Evolutionary conservation across 2,797 vertebrate genomes (phyloP).

Genomic region (Notoglanidium macrostoma): DNA sequence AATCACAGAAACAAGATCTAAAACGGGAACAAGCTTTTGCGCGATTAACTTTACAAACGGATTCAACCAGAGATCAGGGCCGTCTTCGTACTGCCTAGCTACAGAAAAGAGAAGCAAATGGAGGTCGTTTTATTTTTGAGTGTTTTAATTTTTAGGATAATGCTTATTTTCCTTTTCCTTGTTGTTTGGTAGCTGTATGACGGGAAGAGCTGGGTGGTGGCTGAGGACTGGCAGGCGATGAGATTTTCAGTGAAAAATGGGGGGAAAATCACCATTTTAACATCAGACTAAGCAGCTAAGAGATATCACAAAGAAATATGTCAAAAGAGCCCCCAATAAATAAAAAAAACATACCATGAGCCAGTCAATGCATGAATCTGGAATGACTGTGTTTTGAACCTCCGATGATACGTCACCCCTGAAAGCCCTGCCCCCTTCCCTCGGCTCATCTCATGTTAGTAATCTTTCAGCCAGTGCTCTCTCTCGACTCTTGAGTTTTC

Average conservation of each 20-base stretch:
- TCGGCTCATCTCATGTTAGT: not conserved
- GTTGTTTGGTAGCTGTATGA: not conserved
- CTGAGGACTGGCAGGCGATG: not conserved
- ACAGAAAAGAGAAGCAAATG: no score
- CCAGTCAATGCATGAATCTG: not conserved
- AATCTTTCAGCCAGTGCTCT: not conserved
- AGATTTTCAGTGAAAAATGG: not conserved
- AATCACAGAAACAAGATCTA: no score
- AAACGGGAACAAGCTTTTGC: no score
- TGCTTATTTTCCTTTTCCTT: no score
- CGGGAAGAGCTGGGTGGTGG: not conserved
- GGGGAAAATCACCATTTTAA: not conserved
- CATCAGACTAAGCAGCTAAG: not conserved
- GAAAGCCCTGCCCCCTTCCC: not conserved
- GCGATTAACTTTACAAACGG: no score
- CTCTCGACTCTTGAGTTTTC: not conserved
- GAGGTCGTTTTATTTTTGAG: no score
- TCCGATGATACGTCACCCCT: not conserved
- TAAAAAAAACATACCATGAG: not conserved
- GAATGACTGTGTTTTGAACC: not conserved
- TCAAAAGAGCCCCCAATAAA: not conserved
- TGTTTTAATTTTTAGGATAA: no score
- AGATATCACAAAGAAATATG: not conserved
- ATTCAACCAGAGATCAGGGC: no score
- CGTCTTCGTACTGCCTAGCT: no score